phyloP scores from a whole-genome alignment of 2,888 invertebrate genomes.

The Drosophila cognata region DNA sequence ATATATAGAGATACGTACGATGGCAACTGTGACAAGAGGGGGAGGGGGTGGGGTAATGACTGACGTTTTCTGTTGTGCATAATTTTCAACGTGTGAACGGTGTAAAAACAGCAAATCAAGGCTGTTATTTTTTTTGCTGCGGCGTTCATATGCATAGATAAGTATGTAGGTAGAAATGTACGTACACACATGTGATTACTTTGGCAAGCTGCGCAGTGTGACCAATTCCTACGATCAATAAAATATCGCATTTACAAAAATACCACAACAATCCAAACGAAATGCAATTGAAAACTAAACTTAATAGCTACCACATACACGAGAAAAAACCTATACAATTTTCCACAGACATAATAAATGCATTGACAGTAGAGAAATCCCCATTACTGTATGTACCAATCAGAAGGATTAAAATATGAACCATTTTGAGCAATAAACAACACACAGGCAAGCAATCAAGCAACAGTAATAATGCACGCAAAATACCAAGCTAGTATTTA shows the following conservation, averaged over 20 bases:
- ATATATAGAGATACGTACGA: slow-evolving; percentile 30
- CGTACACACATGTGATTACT: slow-evolving; percentile 76
- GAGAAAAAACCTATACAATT: not conserved
- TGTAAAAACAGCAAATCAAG: slow-evolving; percentile 46
- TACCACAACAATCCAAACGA: slow-evolving; percentile 23
- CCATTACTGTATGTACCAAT: not conserved
- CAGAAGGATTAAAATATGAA: not conserved
- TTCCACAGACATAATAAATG: not conserved
- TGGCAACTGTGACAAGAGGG: slow-evolving; percentile 6
- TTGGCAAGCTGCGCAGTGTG: slow-evolving; percentile 52
- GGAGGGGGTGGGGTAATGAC: not conserved
- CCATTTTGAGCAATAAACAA: slow-evolving; percentile 20
- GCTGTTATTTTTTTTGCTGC: slow-evolving; percentile 46
- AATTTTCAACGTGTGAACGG: slow-evolving; percentile 47
- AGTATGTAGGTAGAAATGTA: slow-evolving; percentile 14
- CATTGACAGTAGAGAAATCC: not conserved
- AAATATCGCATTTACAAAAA: slow-evolving; percentile 31
- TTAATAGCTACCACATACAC: not conserved
- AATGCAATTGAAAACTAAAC: slow-evolving; percentile 15
- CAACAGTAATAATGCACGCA: slow-evolving; percentile 8
- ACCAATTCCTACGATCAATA: slow-evolving; percentile 29
- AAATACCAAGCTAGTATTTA: slow-evolving; percentile 59
- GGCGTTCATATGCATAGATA: slow-evolving; percentile 16
- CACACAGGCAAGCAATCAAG: not conserved
- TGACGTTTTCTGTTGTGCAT: slow-evolving; percentile 30